phyloP scores from a whole-genome alignment of 2,888 invertebrate species.

The Glaucopsyche alexis region DNA sequence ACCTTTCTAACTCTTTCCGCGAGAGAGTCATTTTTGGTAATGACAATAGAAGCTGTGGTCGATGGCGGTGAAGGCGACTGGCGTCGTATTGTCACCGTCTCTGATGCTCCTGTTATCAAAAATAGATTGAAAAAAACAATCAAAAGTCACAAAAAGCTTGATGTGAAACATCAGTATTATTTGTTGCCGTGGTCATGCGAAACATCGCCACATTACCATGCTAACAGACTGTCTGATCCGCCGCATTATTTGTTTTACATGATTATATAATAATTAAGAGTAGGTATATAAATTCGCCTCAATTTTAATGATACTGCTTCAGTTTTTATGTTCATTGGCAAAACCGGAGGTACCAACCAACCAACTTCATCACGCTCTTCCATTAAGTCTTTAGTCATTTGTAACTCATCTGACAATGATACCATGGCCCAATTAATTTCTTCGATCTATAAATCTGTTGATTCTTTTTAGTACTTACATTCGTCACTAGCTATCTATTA shows the following conservation, averaged over 20 bases:
- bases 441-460: neutral
- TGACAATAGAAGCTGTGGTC: slow-evolving; percentile 76
- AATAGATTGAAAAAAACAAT: slow-evolving; percentile 30
- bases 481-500: neutral
- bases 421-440: neutral
- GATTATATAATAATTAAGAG: slow-evolving; percentile 26
- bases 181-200: too few relatives aligned
- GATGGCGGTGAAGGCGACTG: slow-evolving; percentile 70
- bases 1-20: slow-evolving; percentile 86
- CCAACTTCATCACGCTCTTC: neutral
- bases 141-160: neutral
- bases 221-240: too few relatives aligned
- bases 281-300: neutral
- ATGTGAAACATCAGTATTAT: too few relatives aligned
- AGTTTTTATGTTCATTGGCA: too few relatives aligned
- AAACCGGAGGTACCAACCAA: too few relatives aligned
- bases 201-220: too few relatives aligned
- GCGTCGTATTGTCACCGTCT: slow-evolving; percentile 72
- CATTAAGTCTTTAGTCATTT: neutral
- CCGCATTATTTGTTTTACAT: neutral
- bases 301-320: neutral
- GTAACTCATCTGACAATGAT: neutral
- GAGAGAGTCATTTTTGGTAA: slow-evolving; percentile 84
- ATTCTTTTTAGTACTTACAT: neutral
- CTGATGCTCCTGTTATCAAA: slow-evolving; percentile 40